These are phyloP conservation scores for Upupa epops DNA, from an alignment of 2,113 vertebrate genomes.

Conservation along the genomic window DNA sequence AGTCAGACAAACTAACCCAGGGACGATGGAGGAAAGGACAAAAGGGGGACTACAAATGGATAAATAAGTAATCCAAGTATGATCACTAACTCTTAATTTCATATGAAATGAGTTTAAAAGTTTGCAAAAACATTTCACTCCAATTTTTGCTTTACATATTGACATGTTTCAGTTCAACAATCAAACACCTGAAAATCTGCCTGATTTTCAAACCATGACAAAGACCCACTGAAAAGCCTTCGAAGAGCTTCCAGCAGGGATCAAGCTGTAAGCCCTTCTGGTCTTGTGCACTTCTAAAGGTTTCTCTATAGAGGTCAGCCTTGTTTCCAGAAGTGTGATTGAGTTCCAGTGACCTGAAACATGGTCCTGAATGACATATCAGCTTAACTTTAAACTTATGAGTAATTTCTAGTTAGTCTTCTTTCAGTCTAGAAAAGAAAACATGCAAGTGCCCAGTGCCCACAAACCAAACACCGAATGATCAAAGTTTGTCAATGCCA, in stretches of 20 bases:
- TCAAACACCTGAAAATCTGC: too few relatives aligned
- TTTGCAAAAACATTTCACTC: not conserved
- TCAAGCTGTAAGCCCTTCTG: not conserved
- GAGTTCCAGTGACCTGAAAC: conserved; percentile 24
- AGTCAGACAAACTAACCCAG: not conserved
- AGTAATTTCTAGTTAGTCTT: not conserved
- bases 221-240: not conserved
- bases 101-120: conserved; percentile 2
- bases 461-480: too few relatives aligned
- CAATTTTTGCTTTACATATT: not conserved
- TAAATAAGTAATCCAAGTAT: conserved; percentile 6
- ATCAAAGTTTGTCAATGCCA: too few relatives aligned
- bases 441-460: too few relatives aligned
- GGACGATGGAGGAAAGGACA: not conserved
- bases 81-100: not conserved
- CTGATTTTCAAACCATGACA: too few relatives aligned
- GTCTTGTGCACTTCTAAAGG: not conserved
- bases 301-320: conserved; percentile 2
- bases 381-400: conserved; percentile 12
- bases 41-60: not conserved
- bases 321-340: not conserved
- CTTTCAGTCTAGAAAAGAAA: not conserved
- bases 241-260: not conserved
- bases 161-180: not conserved
- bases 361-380: not conserved